A percentile compares a stretch with the other conserved stretches of the same genome.
phyloP scores from a whole-genome alignment of 2,888 invertebrate species.

The Drosophila algonquin region DNA sequence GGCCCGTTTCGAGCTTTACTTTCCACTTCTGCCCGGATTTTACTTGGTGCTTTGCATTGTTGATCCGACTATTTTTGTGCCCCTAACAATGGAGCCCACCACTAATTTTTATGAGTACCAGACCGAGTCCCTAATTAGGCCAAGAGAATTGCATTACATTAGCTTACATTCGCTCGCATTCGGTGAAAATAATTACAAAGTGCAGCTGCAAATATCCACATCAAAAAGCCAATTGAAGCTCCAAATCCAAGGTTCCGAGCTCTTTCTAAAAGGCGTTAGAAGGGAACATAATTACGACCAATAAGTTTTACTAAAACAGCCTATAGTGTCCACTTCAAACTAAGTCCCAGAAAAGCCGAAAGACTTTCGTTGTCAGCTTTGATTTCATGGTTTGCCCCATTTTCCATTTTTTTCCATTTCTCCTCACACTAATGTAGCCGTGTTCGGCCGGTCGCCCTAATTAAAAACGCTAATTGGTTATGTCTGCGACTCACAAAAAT shows the following conservation, averaged over 20 bases:
- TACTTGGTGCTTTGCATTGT: slow-evolving; percentile 47
- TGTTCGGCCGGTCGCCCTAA: slow-evolving; percentile 63
- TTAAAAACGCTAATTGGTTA: slow-evolving; percentile 68
- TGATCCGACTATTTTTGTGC: slow-evolving; percentile 46
- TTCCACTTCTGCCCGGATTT: slow-evolving; percentile 53
- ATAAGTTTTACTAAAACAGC: slow-evolving; percentile 49
- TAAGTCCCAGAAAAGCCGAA: neutral
- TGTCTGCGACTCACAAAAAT: slow-evolving; percentile 18
- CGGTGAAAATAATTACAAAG: slow-evolving; percentile 64
- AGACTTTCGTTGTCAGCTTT: slow-evolving; percentile 66
- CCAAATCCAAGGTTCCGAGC: slow-evolving; percentile 29
- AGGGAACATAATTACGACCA: slow-evolving; percentile 63
- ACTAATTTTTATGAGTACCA: slow-evolving; percentile 57
- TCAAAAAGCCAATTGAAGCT: slow-evolving; percentile 26
- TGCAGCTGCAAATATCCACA: slow-evolving; percentile 17
- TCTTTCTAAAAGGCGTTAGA: slow-evolving; percentile 3
- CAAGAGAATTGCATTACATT: slow-evolving; percentile 70
- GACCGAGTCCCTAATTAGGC: slow-evolving; percentile 57
- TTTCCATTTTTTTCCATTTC: slow-evolving; percentile 16
- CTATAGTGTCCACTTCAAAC: neutral
- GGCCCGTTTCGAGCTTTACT: slow-evolving; percentile 52
- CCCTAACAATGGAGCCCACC: slow-evolving; percentile 40
- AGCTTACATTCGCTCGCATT: slow-evolving; percentile 70
- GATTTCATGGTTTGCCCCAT: slow-evolving; percentile 55
- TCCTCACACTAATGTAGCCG: slow-evolving; percentile 44